Evolutionary conservation across 2,113 vertebrate genomes (phyloP).

Genomic region (Corythoichthys intestinalis): DNA sequence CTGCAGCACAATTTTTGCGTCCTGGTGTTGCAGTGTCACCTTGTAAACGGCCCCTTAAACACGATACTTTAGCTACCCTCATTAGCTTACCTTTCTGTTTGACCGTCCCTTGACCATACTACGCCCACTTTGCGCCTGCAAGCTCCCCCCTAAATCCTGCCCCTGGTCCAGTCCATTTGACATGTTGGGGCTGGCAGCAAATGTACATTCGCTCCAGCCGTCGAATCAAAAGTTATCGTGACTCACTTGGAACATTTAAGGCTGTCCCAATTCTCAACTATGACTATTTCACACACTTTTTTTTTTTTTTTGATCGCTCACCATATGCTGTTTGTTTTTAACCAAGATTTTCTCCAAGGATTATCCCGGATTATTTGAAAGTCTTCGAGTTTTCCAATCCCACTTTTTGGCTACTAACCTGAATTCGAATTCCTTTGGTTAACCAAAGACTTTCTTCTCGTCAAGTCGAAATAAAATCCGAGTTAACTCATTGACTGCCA

Average conservation of each 20-base stretch:
- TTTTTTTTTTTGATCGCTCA: slow-evolving; percentile 33
- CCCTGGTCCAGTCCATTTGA: too few relatives aligned
- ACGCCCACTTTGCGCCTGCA: too few relatives aligned
- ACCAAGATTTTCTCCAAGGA: slow-evolving; percentile 48
- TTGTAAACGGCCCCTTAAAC: too few relatives aligned
- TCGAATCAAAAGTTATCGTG: too few relatives aligned
- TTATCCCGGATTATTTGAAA: slow-evolving; percentile 65
- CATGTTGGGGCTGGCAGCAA: too few relatives aligned
- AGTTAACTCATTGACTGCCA: not conserved
- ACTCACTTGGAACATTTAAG: slow-evolving; percentile 11
- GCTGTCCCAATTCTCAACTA: slow-evolving; percentile 34
- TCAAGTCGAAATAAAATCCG: not conserved
- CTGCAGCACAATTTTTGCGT: too few relatives aligned
- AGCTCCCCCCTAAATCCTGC: too few relatives aligned
- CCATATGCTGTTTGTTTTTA: slow-evolving; percentile 48
- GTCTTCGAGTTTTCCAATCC: slow-evolving; percentile 42
- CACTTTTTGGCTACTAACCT: slow-evolving; percentile 28
- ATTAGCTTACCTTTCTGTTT: too few relatives aligned
- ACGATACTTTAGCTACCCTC: too few relatives aligned
- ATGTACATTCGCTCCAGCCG: too few relatives aligned
- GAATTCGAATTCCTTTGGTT: slow-evolving; percentile 41
- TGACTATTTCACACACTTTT: slow-evolving; percentile 38
- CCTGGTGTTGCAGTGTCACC: too few relatives aligned
- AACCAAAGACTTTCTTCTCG: slow-evolving; percentile 23
- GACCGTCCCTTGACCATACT: too few relatives aligned